Conservation (phyloP, 2,888 invertebrate species). For the Eupithecia vulgata region DNA sequence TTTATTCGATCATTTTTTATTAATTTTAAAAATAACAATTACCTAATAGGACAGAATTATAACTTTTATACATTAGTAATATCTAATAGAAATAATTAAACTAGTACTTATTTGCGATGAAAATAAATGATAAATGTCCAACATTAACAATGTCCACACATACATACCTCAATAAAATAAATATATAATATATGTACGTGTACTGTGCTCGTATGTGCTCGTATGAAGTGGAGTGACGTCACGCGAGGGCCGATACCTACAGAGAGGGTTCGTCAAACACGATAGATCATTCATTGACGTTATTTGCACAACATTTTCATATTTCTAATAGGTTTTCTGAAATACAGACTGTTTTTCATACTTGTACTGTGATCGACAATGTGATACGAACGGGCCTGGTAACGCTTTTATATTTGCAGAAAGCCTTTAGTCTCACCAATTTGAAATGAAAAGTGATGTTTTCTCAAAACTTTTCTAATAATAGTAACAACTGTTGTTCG, state of each 20-base stretch:
- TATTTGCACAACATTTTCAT: conserved; percentile 43
- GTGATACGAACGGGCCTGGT: conserved; percentile 7
- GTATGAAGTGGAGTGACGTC: conserved; percentile 10
- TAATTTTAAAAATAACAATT: neutral
- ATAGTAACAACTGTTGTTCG: neutral
- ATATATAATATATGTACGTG: neutral
- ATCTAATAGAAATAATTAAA: neutral
- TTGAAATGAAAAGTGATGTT: neutral
- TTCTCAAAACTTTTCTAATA: neutral
- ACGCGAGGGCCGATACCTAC: conserved; percentile 10
- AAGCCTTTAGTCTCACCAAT: neutral
- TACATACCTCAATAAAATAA: neutral
- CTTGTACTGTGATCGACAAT: conserved; percentile 16
- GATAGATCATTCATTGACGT: conserved; percentile 41
- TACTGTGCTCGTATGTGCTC: no score
- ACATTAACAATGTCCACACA: no score
- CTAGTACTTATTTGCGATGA: neutral
- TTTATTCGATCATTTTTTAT: neutral
- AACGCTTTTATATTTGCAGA: neutral
- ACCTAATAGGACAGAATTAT: no score
- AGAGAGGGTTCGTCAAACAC: conserved; percentile 39
- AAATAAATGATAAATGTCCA: no score
- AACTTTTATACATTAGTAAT: no score
- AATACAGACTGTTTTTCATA: conserved; percentile 7
- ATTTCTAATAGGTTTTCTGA: conserved; percentile 42